phyloP scores from a whole-genome alignment of 23 tunicate genomes.

The Clavelina lepadiformis region DNA sequence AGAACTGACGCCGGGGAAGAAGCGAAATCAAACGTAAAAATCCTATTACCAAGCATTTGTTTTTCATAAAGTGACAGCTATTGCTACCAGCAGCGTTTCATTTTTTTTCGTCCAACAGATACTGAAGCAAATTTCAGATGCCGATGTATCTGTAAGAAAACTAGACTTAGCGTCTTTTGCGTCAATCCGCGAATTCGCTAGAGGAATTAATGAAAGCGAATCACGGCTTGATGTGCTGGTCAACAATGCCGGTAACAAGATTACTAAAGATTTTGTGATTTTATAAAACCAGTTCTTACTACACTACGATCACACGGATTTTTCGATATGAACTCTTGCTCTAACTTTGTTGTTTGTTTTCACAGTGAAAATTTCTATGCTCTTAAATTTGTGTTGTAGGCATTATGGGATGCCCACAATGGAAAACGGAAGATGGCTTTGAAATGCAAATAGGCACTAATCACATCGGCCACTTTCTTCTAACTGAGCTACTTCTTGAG shows the following conservation, averaged over 20 bases:
- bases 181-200: constrained; percentile 48
- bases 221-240: constrained; percentile 33
- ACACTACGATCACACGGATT: neutral
- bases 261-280: neutral
- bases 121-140: no score
- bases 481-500: constrained; percentile 52
- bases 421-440: constrained; percentile 47
- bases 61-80: no score
- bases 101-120: no score
- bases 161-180: constrained; percentile 18
- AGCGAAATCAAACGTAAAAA: neutral
- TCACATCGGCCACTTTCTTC: constrained; percentile 62
- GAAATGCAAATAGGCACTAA: constrained; percentile 57
- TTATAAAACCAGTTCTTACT: neutral
- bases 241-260: constrained; percentile 43
- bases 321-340: neutral
- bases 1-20: constrained; percentile 16
- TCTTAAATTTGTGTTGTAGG: constrained; percentile 15
- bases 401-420: constrained; percentile 55
- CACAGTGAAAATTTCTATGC: neutral
- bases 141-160: constrained; percentile 1
- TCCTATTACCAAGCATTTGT: no score
- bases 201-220: constrained; percentile 33
- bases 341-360: neutral
- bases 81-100: no score